These are phyloP conservation scores for Pipistrellus nathusii DNA, from an alignment of 2,797 vertebrate genomes.

Conservation along the genomic window DNA sequence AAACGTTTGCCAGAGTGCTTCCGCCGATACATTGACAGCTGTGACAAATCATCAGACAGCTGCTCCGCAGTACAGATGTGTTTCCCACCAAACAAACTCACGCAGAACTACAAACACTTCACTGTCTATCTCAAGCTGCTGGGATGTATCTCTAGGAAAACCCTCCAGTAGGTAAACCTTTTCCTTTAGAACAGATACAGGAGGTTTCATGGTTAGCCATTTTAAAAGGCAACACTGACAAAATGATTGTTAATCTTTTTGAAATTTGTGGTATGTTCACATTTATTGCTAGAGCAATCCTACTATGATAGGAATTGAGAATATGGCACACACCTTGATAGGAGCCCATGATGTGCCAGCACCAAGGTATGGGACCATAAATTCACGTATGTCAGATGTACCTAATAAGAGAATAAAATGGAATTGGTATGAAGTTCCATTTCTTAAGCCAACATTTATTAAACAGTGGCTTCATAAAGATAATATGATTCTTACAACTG, in stretches of 20 bases:
- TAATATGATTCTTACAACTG: slow-evolving; percentile 21
- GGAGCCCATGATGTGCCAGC: slow-evolving; percentile 63
- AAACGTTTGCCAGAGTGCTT: slow-evolving; percentile 89
- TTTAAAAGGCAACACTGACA: slow-evolving; percentile 89
- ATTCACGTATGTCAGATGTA: not conserved
- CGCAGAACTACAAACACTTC: slow-evolving; percentile 90
- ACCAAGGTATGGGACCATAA: slow-evolving; percentile 20
- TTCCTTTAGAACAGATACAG: slow-evolving; percentile 85
- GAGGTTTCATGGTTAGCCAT: slow-evolving; percentile 86
- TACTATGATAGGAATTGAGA: not conserved
- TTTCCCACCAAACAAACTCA: slow-evolving; percentile 93
- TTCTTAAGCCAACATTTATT: slow-evolving; percentile 51
- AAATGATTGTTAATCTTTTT: slow-evolving; percentile 72
- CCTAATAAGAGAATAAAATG: not conserved
- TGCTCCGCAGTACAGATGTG: slow-evolving; percentile 92
- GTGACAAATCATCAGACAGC: slow-evolving; percentile 90
- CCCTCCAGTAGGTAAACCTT: slow-evolving; percentile 84
- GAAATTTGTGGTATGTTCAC: slow-evolving; percentile 62
- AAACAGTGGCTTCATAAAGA: slow-evolving; percentile 60
- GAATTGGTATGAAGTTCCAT: not conserved
- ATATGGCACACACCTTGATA: not conserved
- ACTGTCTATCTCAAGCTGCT: slow-evolving; percentile 89
- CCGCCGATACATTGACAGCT: slow-evolving; percentile 90
- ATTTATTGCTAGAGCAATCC: slow-evolving; percentile 33
- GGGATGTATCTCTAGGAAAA: slow-evolving; percentile 89